Conservation (phyloP, 2,113 vertebrate genomes). For the Pseudorectes ferrugineus region DNA sequence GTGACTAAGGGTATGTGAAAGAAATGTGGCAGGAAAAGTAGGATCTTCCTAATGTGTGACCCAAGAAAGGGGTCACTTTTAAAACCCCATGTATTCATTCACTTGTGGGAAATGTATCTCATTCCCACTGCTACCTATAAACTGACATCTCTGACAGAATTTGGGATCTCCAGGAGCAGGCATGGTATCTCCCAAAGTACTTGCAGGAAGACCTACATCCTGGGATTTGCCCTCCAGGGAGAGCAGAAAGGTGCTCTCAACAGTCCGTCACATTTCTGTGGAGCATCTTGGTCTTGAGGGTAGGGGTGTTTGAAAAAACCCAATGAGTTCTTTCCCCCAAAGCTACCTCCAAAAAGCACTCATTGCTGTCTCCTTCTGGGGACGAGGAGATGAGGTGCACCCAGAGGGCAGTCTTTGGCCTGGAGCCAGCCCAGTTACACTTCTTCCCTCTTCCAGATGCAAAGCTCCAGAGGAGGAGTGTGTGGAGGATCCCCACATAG, state of each 20-base stretch:
- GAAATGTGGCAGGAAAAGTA: neutral
- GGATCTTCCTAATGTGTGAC: neutral
- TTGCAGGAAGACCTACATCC: neutral
- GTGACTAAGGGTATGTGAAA: neutral
- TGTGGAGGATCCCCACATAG: rapidly evolving
- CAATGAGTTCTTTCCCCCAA: rapidly evolving
- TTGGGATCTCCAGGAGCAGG: neutral
- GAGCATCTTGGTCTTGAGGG: neutral
- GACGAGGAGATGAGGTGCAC: neutral
- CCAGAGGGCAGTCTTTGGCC: neutral
- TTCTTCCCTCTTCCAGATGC: neutral
- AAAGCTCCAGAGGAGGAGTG: neutral
- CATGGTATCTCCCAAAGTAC: neutral
- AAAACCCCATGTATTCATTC: neutral
- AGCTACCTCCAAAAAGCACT: neutral
- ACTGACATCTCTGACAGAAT: neutral
- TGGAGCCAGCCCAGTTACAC: neutral
- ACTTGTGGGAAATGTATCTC: neutral
- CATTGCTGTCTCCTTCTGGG: neutral
- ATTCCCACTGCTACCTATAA: neutral
- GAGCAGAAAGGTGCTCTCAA: neutral
- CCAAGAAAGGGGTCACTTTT: neutral
- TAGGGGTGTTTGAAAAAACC: neutral
- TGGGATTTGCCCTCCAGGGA: neutral
- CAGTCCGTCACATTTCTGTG: neutral